A percentile compares a stretch with the other conserved stretches of the same genome.
Evolutionary conservation across 2,797 vertebrate genomes (phyloP).

Genomic region (Alosa sapidissima): DNA sequence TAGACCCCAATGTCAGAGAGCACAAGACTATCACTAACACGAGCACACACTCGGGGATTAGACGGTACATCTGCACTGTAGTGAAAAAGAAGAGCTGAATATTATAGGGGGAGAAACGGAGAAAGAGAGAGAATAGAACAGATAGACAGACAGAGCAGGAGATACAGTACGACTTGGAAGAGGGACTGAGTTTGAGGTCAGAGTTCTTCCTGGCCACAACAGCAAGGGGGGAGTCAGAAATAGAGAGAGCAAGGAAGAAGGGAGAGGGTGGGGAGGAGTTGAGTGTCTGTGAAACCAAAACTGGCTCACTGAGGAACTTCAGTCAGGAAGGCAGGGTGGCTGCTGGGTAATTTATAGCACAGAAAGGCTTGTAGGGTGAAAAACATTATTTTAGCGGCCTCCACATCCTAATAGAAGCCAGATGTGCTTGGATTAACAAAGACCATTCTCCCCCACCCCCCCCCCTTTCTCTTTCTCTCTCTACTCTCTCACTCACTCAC

Average conservation of each 20-base stretch:
- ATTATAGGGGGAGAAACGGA: constrained; percentile 27
- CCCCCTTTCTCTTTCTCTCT: constrained; percentile 47
- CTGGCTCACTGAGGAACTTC: constrained; percentile 65
- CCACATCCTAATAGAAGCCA: constrained; percentile 81
- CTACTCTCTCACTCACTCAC: constrained; percentile 36
- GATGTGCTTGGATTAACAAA: constrained; percentile 81
- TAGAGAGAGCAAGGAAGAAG: constrained; percentile 27
- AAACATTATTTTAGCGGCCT: constrained; percentile 85
- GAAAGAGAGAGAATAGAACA: constrained; percentile 41
- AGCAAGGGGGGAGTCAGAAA: not conserved
- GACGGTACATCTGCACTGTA: not conserved
- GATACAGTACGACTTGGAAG: not conserved
- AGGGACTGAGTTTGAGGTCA: not conserved
- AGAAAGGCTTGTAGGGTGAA: constrained; percentile 84
- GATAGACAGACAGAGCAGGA: not conserved
- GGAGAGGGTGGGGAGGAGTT: constrained; percentile 35
- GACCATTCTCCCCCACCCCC: constrained; percentile 62
- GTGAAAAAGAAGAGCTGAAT: not conserved
- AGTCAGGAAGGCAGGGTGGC: constrained; percentile 77
- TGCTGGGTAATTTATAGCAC: constrained; percentile 83
- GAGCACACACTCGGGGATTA: not conserved
- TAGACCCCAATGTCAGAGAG: constrained; percentile 16
- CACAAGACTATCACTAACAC: constrained; percentile 14
- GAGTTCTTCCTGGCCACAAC: not conserved
- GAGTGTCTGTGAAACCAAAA: constrained; percentile 62